A percentile compares a stretch with the other conserved stretches of the same genome.
Evolutionary conservation across 2,113 vertebrate species (phyloP).

Genomic region (Sapayoa aenigma): DNA sequence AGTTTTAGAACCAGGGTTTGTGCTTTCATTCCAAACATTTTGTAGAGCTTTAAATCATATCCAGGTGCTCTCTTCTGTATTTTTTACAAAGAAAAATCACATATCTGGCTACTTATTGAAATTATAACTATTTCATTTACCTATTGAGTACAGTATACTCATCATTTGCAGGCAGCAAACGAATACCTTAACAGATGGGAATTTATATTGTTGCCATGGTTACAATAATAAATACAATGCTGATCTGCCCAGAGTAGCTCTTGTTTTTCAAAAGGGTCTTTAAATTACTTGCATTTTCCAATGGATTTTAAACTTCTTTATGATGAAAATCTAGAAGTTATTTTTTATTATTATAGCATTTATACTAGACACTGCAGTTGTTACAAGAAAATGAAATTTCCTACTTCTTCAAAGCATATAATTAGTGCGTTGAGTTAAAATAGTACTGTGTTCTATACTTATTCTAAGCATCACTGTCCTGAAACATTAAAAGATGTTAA

Average conservation of each 20-base stretch:
- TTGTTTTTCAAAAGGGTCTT: slow-evolving; percentile 35
- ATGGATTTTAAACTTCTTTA: slow-evolving; percentile 8
- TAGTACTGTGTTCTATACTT: not conserved
- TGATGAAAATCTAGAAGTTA: not conserved
- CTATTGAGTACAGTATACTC: slow-evolving; percentile 23
- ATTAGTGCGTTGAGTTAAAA: not conserved
- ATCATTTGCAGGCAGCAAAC: slow-evolving; percentile 32
- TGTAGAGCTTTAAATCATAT: not conserved
- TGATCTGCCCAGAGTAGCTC: slow-evolving; percentile 36
- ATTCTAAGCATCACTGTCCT: not conserved
- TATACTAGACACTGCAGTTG: not conserved
- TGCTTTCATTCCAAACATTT: slow-evolving; percentile 32
- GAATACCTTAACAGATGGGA: slow-evolving; percentile 52
- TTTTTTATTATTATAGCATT: not conserved
- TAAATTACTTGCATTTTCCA: slow-evolving; percentile 34
- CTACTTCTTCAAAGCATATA: not conserved
- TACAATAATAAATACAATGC: slow-evolving; percentile 55
- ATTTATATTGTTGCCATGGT: slow-evolving; percentile 65
- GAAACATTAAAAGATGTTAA: not conserved
- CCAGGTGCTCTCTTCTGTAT: not conserved
- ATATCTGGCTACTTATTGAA: slow-evolving; percentile 14
- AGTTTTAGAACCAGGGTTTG: not conserved
- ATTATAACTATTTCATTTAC: slow-evolving; percentile 41
- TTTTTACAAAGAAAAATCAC: slow-evolving; percentile 16
- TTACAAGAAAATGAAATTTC: not conserved